phyloP scores from a whole-genome alignment of 2,113 vertebrate genomes.

The Lates calcarifer region DNA sequence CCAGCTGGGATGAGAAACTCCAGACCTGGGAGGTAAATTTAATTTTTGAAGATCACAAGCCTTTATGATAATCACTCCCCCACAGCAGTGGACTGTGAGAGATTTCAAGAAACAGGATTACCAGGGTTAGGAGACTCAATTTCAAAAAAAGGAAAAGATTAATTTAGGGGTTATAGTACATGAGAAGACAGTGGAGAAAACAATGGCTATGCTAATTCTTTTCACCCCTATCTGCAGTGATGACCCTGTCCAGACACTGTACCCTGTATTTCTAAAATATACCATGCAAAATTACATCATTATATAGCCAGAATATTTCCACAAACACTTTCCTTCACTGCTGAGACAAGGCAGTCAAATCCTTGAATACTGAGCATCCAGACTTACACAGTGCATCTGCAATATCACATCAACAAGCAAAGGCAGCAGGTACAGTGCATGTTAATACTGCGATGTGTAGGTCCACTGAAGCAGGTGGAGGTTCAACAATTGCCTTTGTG shows the following conservation, averaged over 20 bases:
- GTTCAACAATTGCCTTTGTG: neutral
- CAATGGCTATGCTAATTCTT: conserved; percentile 51
- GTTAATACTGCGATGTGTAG: conserved; percentile 18
- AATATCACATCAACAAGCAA: conserved; percentile 28
- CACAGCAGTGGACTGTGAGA: conserved; percentile 62
- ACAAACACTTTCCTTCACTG: conserved; percentile 1
- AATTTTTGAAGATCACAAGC: conserved; percentile 80
- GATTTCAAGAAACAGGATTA: conserved; percentile 70
- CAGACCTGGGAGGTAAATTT: conserved; percentile 73
- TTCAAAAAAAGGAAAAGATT: conserved; percentile 62
- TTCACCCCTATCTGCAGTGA: conserved; percentile 43
- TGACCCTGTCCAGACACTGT: conserved; percentile 27
- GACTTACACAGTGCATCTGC: neutral
- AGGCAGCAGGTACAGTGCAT: conserved; percentile 24
- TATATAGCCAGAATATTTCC: neutral
- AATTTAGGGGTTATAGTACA: conserved; percentile 47
- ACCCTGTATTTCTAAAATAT: conserved; percentile 13
- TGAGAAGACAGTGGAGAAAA: conserved; percentile 46
- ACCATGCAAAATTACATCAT: neutral
- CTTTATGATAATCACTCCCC: conserved; percentile 73
- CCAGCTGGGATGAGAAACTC: conserved; percentile 68
- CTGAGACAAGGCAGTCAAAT: neutral
- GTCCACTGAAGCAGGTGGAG: conserved; percentile 5
- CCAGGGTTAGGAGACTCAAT: conserved; percentile 67
- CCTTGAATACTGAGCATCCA: neutral